Base-by-base conservation (phyloP, 2,113 vertebrate species). In the Galeopterus variegatus region DNA sequence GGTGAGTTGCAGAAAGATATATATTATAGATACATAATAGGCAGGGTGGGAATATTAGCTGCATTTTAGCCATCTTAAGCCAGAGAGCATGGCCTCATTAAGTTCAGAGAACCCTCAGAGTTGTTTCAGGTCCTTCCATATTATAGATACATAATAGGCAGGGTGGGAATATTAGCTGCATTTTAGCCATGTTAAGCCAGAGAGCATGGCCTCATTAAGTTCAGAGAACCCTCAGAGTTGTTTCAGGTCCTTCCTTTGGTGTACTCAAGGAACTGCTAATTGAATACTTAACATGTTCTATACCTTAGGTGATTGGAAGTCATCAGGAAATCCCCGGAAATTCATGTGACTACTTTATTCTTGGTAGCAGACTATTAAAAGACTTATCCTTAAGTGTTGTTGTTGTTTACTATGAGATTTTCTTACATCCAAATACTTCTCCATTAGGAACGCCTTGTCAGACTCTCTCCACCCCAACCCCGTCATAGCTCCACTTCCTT, bases 281-380 rank as follows among this genome's bases (percentile, higher is more conserved):
- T 90, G 83, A 93, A 76, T 67, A 75, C 33, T 90, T 94, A 56
- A 36, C 21, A 41, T 92, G 92, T 94, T 87, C 60, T 26, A 52
- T 56, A 24, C 58, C 5, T 9, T 50, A 75, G 24, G n/a, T 77
- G 52, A 48, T 54, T 82, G 41, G 28, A 70, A 88, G 14, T 73
- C 72, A 93, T 80, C n/a, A 54, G 60, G 14, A 90, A 93, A 84
- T 90, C 60, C 67, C 64, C 58, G 93, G 70, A 76, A 93, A 92
- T 95, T 92, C 15, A 24, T 67, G 31, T 88, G 83, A 93, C 28
- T 52, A 76, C 58, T 88, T 67, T 85, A 87, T 56, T 90, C 31
- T 73, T 45, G 24, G 41, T 75, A 93, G 36, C 58, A 8, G 54
- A 89, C 28, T 89, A 70, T 69, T 93, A 36, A 90, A 76, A 70